Base-by-base conservation (phyloP, 2,888 invertebrate genomes). In the Coleophora flavipennella region DNA sequence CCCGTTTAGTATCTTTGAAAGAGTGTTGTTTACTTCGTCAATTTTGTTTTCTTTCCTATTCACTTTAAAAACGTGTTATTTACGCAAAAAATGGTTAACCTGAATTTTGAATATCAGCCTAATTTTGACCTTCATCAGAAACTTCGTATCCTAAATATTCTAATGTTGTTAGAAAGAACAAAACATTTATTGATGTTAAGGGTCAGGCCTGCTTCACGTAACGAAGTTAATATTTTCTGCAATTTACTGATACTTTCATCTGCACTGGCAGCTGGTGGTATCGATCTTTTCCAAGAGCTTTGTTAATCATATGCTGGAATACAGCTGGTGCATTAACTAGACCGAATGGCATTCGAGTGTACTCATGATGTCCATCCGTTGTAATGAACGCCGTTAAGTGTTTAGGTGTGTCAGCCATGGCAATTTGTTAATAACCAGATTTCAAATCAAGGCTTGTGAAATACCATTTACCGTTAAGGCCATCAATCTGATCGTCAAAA, bases 351-450 rank as follows among this genome's bases (percentile, higher is more conserved):
- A 46, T 44, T 35, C 45, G 45, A 1, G 37, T 27, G 33, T 58
- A 63, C 8, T 65, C 54, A 29, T 48, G 65, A 25, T 59, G 58
- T 1, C 61, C 57, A 10, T 52, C 51, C 1, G 56, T 59, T 0
- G 58, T 61, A 1, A 64, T 48, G 39, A 68, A 66, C 0, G 62
- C 55, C 0, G 64, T 67, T 25, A 54, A 55, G 33, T 57, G 51
- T 26, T 41, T 40, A 12, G 56, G 50, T 4, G 39, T 36, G 25
- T 49, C 43, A n/a, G 48, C 43, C 2, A 63, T 39, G 9, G 44
- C 40, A 1, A 64, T 57, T 39, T 63, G 60, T 31, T 61, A 55
- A 44, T 59, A 60, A 0, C 58, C 57, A 31, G 57, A 55, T 26
- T 44, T 48, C 3, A 62, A 25, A 36, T 55, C 55, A 8, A 58